Percentiles rank a stretch among this genome's conserved stretches.
phyloP scores from a whole-genome alignment of 2,888 invertebrate genomes.

The Dinocampus coccinellae region DNA sequence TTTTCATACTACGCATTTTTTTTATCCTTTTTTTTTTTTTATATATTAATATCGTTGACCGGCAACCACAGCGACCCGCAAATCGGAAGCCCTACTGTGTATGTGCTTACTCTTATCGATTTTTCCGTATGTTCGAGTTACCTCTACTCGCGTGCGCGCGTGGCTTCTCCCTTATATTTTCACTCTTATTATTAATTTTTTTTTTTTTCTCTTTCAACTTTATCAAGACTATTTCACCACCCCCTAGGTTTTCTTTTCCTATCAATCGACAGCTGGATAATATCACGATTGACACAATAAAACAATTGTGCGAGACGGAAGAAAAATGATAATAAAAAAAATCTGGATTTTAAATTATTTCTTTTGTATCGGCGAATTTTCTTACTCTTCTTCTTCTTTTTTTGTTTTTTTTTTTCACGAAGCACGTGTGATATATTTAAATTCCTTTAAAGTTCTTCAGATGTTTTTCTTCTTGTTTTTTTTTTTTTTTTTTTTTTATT shows the following conservation, averaged over 20 bases:
- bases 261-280: neutral
- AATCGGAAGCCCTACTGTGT: slow-evolving; percentile 42
- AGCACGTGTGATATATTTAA: neutral
- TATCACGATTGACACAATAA: too few species aligned
- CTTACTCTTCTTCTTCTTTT: neutral
- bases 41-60: neutral
- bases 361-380: neutral
- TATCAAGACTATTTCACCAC: neutral
- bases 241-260: neutral
- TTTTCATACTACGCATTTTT: too few species aligned
- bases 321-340: too few species aligned
- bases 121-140: slow-evolving; percentile 45
- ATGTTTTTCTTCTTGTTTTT: neutral
- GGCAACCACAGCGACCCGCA: slow-evolving; percentile 4
- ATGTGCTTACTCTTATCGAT: slow-evolving; percentile 45
- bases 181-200: too few species aligned
- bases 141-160: neutral
- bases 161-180: too few species aligned
- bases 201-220: neutral
- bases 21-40: neutral
- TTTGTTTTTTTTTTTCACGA: neutral
- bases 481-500: neutral
- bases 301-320: too few species aligned
- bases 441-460: neutral
- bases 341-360: neutral